These are phyloP conservation scores for Mormoops blainvillei DNA, from an alignment of 2,113 vertebrate genomes.

Conservation along the genomic window DNA sequence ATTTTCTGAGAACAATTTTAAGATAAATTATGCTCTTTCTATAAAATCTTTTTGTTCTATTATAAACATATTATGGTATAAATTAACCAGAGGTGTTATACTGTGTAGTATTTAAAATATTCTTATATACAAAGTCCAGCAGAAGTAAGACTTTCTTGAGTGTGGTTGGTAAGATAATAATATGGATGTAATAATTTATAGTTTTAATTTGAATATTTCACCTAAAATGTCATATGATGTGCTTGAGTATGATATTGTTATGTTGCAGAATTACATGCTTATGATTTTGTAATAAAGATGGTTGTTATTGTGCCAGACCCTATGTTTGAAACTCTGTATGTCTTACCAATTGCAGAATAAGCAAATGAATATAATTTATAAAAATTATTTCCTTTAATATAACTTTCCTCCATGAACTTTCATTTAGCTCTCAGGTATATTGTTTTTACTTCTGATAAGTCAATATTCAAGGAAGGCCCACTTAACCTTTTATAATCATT, in stretches of 20 bases:
- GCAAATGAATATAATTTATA: not conserved
- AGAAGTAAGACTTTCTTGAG: too few species aligned
- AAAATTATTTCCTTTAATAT: not conserved
- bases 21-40: not conserved
- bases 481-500: not conserved
- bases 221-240: too few species aligned
- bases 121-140: not conserved
- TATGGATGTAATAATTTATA: too few species aligned
- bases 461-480: not conserved
- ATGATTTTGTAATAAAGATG: too few species aligned
- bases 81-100: not conserved
- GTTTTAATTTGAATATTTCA: too few species aligned
- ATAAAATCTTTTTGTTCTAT: not conserved
- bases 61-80: not conserved
- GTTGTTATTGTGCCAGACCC: too few species aligned
- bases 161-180: too few species aligned
- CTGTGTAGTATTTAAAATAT: not conserved
- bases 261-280: too few species aligned
- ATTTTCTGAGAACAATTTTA: not conserved
- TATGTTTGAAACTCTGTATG: not conserved
- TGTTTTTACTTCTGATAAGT: not conserved
- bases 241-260: too few species aligned
- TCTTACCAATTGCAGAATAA: not conserved
- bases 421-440: not conserved
- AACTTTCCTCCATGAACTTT: not conserved